Conservation (phyloP, 2,888 invertebrate species). For the Terebella lapidaria region DNA sequence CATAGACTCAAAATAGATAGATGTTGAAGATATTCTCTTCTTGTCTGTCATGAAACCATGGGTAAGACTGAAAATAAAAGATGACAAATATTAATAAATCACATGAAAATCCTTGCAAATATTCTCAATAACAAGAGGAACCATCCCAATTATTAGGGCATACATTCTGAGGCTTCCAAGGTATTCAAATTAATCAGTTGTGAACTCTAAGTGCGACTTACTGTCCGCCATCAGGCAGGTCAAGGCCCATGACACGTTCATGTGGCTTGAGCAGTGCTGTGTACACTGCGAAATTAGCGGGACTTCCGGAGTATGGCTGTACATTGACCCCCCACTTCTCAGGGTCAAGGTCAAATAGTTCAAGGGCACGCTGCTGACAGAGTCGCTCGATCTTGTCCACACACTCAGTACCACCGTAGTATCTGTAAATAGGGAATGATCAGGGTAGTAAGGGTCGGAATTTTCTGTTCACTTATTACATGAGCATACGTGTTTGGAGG, state of each 20-base stretch:
- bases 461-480: too few species aligned
- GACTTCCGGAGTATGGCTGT: conserved; percentile 92
- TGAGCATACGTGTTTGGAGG: too few species aligned
- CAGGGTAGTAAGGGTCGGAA: too few species aligned
- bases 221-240: conserved; percentile 95
- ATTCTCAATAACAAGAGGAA: too few species aligned
- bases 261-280: conserved; percentile 80
- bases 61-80: conserved; percentile 40
- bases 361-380: conserved; percentile 80
- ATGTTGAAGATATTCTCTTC: conserved; percentile 92
- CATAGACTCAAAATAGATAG: conserved; percentile 96
- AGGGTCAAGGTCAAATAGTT: conserved; percentile 74
- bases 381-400: conserved; percentile 89
- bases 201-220: too few species aligned
- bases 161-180: too few species aligned
- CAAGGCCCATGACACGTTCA: conserved; percentile 91
- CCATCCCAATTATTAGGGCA: too few species aligned
- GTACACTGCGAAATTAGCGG: conserved; percentile 95
- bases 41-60: conserved; percentile 77
- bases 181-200: too few species aligned
- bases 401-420: conserved; percentile 94
- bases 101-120: neutral
- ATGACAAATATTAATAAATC: neutral
- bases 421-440: conserved; percentile 61
- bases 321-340: conserved; percentile 97